These are phyloP conservation scores for Pygoscelis antarcticus DNA, from an alignment of 2,113 vertebrate genomes.

Conservation along the genomic window DNA sequence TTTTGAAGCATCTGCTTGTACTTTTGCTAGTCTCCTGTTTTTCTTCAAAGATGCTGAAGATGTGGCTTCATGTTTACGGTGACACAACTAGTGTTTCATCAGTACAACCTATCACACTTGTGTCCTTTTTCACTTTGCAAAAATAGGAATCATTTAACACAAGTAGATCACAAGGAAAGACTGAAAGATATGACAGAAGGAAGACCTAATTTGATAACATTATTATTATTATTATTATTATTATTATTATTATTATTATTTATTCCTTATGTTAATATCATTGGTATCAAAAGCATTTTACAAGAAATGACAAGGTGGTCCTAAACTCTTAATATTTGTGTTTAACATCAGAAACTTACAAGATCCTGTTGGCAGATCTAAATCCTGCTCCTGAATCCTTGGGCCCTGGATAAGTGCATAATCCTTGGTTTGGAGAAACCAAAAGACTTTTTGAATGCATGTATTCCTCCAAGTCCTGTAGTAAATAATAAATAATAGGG, in stretches of 20 bases:
- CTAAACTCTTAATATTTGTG: not conserved
- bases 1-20: not conserved
- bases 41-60: not conserved
- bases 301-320: not conserved
- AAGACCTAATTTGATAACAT: not conserved
- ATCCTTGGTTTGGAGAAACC: not conserved
- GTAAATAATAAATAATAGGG: no score
- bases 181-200: not conserved
- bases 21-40: not conserved
- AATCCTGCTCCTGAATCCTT: not conserved
- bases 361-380: not conserved
- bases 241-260: not conserved
- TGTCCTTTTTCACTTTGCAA: not conserved
- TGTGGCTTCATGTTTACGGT: not conserved
- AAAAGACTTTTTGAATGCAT: not conserved
- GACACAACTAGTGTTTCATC: not conserved
- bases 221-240: not conserved
- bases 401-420: not conserved
- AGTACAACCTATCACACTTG: not conserved
- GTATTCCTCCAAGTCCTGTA: not conserved
- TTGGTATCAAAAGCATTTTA: not conserved
- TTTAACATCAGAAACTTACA: not conserved
- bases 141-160: not conserved
- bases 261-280: not conserved
- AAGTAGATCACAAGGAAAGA: not conserved